Evolutionary conservation across 2,797 vertebrate genomes (phyloP), one percentile per base, ranked within the genome.

Genomic region (Myripristis murdjan): DNA sequence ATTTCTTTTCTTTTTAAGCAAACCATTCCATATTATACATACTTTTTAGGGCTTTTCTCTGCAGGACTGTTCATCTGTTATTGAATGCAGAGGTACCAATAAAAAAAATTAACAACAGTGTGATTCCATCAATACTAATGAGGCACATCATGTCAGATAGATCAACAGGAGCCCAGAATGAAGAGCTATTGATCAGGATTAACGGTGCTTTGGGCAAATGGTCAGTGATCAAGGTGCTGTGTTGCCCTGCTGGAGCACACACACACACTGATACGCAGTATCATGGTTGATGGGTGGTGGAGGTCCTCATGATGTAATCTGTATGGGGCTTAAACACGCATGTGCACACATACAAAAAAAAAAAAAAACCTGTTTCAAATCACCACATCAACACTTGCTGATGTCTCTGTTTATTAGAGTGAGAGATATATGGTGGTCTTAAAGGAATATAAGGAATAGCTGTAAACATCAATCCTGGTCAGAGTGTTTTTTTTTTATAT

Each of bases 141-240:
- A 76, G 54, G 73, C 44, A 20, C 67, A 75, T 83, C 55, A 49
- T 71, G 61, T 79, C 43, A 37, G 53, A 68, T 24, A 49, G 57
- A 73, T 60, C 62, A 76, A 61, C 57, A 24, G 53, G 43, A 16
- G 37, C 37, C 18, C 58, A 58, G 23, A 77, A 55, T 49, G 76
- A 77, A 66, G 52, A 24, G 37, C 47, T 63, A 77, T 81, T 76
- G 75, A 83, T 87, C 59, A 44, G 41, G 53, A 64, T 35, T 72
- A 37, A 75, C 72, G 64, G 49, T 60, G 75, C 39, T 68, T 68
- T 37, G 41, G 79, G 64, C 51, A 37, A 54, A 55, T 58, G 18
- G 53, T 70, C 60, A 66, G 39, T 67, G 76, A 82, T 86, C 79
- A 78, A 82, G 67, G 64, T 6, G 6, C 20, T 5, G 16, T 63